Evolutionary conservation across 2,113 vertebrate species (phyloP), one percentile per base, ranked within the genome.

Genomic region (Centropus unirufus): DNA sequence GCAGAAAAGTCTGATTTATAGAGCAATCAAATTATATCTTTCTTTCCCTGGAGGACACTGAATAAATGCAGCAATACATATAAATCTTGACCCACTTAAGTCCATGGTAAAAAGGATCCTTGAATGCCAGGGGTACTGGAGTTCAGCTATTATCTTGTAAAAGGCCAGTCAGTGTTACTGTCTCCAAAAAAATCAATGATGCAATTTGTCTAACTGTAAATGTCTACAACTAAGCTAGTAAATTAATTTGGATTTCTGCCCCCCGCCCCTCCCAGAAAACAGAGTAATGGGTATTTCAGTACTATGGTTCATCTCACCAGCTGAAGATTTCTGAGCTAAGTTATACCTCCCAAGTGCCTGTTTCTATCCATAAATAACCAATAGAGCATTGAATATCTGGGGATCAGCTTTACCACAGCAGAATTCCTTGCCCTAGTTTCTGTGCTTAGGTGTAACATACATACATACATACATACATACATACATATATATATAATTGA

Each of bases 1-100:
- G 39, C 47, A 80, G 87, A 85, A 46, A 93, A 47, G 55, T 67
- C 67, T 67, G 82, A 91, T 90, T 90, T 90, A 76, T 55, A 76
- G 27, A 87, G 36, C 46, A 39, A 59, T 88, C 75, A 79, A 68
- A 83, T 85, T 63, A 77, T 42, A 58, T 83, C 52, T 89, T 78
- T 87, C 77, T 89, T 90, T 67, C 59, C 16, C 19, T 69, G 62
- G 73, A 83, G 46, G 67, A 62, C 44, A 39, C 26, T 46, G 51
- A 85, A 62, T 76, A 88, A 91, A 80, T 47, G 63, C 39, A 87
- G 44, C 27, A 62, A 91, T 39, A 26, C 20, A 4, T 20, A 77
- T 74, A 26, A 85, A 52, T 89, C 63, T 87, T 74, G 44, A 55
- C 54, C 46, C 8, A 20, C 73, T 73, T 66, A 94, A 87, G 67